phyloP scores from a whole-genome alignment of 2,888 invertebrate genomes.

The Boloria euphrosyne region DNA sequence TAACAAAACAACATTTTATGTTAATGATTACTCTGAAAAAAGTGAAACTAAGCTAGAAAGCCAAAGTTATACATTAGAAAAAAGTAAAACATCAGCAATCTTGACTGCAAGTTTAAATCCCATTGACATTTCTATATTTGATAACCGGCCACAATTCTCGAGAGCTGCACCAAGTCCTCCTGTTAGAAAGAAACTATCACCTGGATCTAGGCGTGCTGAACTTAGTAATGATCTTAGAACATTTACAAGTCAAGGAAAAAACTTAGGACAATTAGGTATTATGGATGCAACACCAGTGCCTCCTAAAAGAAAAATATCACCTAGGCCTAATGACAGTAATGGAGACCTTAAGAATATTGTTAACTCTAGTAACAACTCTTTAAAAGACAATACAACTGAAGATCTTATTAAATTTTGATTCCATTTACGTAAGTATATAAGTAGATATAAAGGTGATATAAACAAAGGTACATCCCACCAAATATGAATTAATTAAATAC shows the following conservation, averaged over 20 bases:
- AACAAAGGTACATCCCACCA: constrained; percentile 42
- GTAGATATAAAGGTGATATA: background rate
- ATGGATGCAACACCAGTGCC: constrained; percentile 66
- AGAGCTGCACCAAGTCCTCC: constrained; percentile 77
- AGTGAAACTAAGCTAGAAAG: constrained; percentile 46
- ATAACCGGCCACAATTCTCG: constrained; percentile 66
- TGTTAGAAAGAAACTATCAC: constrained; percentile 67
- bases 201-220: constrained; percentile 53
- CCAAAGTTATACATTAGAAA: constrained; percentile 58
- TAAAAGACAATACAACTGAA: constrained; percentile 51
- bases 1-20: constrained; percentile 68
- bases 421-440: constrained; percentile 5
- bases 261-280: constrained; percentile 60
- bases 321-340: constrained; percentile 49
- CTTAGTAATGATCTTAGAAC: constrained; percentile 50
- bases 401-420: constrained; percentile 74
- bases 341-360: constrained; percentile 45
- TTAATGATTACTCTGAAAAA: constrained; percentile 49
- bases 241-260: constrained; percentile 59
- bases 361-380: constrained; percentile 43
- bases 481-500: constrained; percentile 34
- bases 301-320: constrained; percentile 69
- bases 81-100: constrained; percentile 71
- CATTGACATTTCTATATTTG: constrained; percentile 66
- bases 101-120: constrained; percentile 56